Evolutionary conservation across 2,888 invertebrate species (phyloP), one percentile per base, ranked within the genome.

Genomic region (Teleogryllus oceanicus): DNA sequence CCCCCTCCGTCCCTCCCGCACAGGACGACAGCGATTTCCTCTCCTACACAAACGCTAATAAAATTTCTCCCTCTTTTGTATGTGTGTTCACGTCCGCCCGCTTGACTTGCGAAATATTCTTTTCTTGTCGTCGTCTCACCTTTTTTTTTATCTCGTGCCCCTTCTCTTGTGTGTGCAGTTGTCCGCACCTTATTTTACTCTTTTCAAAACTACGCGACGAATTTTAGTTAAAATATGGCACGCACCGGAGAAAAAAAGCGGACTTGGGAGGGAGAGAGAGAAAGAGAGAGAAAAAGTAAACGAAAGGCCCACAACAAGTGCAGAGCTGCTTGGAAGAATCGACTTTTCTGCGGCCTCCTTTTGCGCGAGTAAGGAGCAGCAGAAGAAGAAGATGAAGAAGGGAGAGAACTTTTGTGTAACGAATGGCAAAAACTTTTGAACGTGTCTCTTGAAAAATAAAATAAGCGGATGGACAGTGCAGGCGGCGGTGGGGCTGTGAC

Each of bases 11-110:
- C 21, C 8, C 37, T 8, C 37, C 4, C 37, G 37, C 37, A 5
- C 37, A 5, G 8, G n/a, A 16, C n/a, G 62, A 62, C 13, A 62
- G 62, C 62, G 62, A 62, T 62, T 62, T 62, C 62, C 62, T 62
- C 62, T n/a, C 62, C 62, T n/a, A 62, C 62, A 13, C 62, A 13
- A 18, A 18, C n/a, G 62, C 62, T 62, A 62, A 62, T 62, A 62
- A 62, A 62, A 62, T 62, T 62, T 62, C 16, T 62, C 16, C 62
- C 62, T 62, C 62, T 62, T 62, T 62, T 62, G 62, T 62, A 62
- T 62, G 62, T 62, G 62, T 62, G 62, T 62, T 62, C 62, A 62
- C 62, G 62, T 62, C 62, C 62, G 62, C 62, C n/a, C 62, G 62
- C 62, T 62, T 62, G 62, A 62, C 62, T 62, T 62, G 62, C 37